Base-by-base conservation (phyloP, 2,113 vertebrate species). In the Potamarius usumacintae region DNA sequence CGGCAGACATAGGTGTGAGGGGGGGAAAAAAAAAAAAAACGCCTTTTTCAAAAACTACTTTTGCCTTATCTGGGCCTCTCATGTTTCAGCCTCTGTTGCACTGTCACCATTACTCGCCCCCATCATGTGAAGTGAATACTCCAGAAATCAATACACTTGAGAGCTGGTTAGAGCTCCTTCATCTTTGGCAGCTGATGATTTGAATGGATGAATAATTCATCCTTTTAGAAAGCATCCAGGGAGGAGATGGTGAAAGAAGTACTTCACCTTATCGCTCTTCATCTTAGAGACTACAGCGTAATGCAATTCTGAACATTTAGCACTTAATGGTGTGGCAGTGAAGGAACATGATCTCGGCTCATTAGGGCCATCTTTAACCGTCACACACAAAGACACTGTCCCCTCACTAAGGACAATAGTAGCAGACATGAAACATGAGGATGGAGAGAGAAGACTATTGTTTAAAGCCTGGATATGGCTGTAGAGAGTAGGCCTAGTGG, bases 161-260 rank as follows among this genome's bases (percentile, higher is more conserved):
- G 95, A 95, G 94, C 93, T 92, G 92, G 95, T 96, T 94, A 94
- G 95, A 96, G 94, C 89, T 95, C 93, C 95, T 95, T 95, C 95
- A 96, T 96, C 96, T 95, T 96, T 96, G 95, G 94, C 83, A 89
- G 95, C 87, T 92, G 95, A 94, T 96, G 96, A 96, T 97, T 97
- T 97, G 95, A 93, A 94, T 85, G 91, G 94, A 91, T 97, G 96
- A 97, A 97, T 98, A 96, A 98, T 98, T 97, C 95, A 98, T 96
- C 94, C 90, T 87, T 90, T 93, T 95, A 94, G 95, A 93, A 94
- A 95, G 93, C 92, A 94, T 95, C 93, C 67, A 52, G 77, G 42
- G 85, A 90, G 82, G 86, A 85, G 89, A 89, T 78, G 65, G 80
- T 52, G 94, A 95, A 96, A 96, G 94, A 95, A 95, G 92, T 96